Evolutionary conservation across 2,113 vertebrate species (phyloP), one percentile per base, ranked within the genome.

Genomic region (Oxygymnocypris stewartii): DNA sequence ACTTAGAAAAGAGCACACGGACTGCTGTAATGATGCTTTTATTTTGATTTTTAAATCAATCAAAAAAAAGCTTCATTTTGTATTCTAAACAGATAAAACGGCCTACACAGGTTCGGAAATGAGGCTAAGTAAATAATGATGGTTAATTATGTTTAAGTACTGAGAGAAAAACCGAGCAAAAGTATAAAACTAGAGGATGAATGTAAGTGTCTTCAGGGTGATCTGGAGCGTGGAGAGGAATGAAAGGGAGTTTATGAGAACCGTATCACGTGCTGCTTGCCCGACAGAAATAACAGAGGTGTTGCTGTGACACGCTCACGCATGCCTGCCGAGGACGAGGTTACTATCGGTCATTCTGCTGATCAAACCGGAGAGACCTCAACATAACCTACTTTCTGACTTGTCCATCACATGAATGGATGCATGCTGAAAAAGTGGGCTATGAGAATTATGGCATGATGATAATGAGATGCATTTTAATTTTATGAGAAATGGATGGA

Each of bases 311-410:
- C 16, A 71, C 25, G 16, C 85, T 49, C 9, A 40, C n/a, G 42
- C 77, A 40, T n/a, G 69, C 44, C 57, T 28, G 31, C 18, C 2
- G 47, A 25, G 10, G 23, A 73, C 14, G 35, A 89, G 93, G 93
- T 94, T 93, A 94, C 90, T 91, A 51, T 90, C 88, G 91, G 91
- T 88, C 92, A 14, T 90, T 91, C 84, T 86, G 57, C 73, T 69
- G 9, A 49, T 57, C n/a, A 31, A n/a, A 16, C n/a, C 20, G 5
- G 31, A 51, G n/a, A 71, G 51, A 2, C 28, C 25, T 59, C 23
- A 49, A 67, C 18, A 87, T 78, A 85, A 74, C 61, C 18, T 42
- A 23, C 75, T 49, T 51, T 57, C 28, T 59, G 35, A 42, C 20
- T 23, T 78, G 35, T 59, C 12, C 31, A 42, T 37, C 47, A 49